Evolutionary conservation across 2,888 invertebrate genomes (phyloP), one percentile per base, ranked within the genome.

Genomic region (Vanessa cardui): DNA sequence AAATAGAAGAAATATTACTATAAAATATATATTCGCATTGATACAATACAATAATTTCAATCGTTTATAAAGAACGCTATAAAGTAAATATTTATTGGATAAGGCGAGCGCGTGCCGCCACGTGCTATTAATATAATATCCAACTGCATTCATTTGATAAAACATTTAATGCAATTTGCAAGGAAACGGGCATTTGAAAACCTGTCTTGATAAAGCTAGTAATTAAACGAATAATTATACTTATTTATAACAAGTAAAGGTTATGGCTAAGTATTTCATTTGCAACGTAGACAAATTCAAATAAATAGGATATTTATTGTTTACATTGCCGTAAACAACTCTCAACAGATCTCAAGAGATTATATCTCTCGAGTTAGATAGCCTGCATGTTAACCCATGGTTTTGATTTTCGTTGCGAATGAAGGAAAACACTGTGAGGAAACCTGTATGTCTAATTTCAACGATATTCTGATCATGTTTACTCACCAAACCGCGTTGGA

Each of bases 121-220:
- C 60, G 33, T 21, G 47, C 47, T 61, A 54, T 47, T 44, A 61
- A 54, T 33, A 61, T 8, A 16, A 46, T 59, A 26, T 46, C 21
- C 26, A 54, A 20, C 7, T 54, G 18, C 26, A 63, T 56, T 31
- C 58, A 45, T 33, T 49, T 18, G 44, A 50, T 62, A 45, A 33
- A 45, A 59, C 46, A 65, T 52, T 65, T 46, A 54, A 60, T 47
- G 44, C 26, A 15, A 12, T 54, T 65, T 7, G 21, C 33, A 54
- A 46, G 65, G 20, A 46, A 54, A 47, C 44, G 33, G 54, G 3
- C 18, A 33, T 49, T 54, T 65, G 18, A 33, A 47, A 65, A 60
- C 60, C 52, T 39, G 59, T 65, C n/a, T 26, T 54, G 46, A 60
- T 60, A 54, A 60, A 54, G 18, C 12, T 65, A 18, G 31, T 56